A percentile compares a stretch with the other conserved stretches of the same genome.
Conservation (phyloP, 2,797 vertebrate genomes). For the Aldrovandia affinis region DNA sequence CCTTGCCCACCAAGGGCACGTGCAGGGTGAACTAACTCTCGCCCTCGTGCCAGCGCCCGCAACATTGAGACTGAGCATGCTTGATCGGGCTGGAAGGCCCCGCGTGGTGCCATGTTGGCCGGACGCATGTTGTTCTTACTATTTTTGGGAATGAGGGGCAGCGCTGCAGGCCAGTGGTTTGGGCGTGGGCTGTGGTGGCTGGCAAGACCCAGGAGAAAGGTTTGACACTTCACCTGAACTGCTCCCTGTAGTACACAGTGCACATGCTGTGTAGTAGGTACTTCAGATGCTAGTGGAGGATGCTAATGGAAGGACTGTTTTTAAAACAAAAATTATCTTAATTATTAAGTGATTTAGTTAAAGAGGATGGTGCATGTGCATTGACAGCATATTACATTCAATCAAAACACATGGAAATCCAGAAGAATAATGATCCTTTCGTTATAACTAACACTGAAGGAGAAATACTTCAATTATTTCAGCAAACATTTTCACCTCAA, state of each 20-base stretch:
- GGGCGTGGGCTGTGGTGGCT: not conserved
- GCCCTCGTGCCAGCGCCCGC: not conserved
- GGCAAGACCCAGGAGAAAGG: not conserved
- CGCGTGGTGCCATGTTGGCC: not conserved
- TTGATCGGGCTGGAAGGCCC: not conserved
- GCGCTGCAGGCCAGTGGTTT: not conserved
- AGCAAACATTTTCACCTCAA: too few relatives aligned
- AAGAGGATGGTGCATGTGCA: too few relatives aligned
- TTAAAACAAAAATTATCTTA: too few relatives aligned
- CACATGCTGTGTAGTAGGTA: not conserved
- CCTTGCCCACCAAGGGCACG: not conserved
- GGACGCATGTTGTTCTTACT: not conserved
- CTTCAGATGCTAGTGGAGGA: not conserved
- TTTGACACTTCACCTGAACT: not conserved
- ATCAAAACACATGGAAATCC: too few relatives aligned
- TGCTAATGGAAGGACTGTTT: too few relatives aligned
- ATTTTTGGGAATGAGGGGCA: not conserved
- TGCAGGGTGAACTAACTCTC: too few relatives aligned
- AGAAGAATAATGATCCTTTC: too few relatives aligned
- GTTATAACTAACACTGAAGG: too few relatives aligned
- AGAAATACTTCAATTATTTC: too few relatives aligned
- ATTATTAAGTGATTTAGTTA: too few relatives aligned
- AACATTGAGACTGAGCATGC: not conserved
- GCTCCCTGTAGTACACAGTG: not conserved
- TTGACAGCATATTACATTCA: too few relatives aligned